Evolutionary conservation across 2,113 vertebrate species (phyloP), one percentile per base, ranked within the genome.

Genomic region (Thomomys bottae): DNA sequence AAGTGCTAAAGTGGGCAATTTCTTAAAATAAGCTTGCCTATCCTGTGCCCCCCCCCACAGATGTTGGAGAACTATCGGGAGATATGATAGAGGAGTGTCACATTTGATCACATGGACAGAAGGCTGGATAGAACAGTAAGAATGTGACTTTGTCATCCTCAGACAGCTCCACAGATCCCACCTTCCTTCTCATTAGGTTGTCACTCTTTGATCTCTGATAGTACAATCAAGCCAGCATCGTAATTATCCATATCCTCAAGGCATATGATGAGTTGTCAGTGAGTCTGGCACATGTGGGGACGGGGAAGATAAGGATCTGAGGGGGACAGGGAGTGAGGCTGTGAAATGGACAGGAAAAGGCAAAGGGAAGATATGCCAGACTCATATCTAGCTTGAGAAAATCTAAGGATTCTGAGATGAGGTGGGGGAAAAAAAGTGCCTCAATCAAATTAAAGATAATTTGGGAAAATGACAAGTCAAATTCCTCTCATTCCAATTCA

Each of bases 361-460:
- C 40, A 88, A 68, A 57, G 26, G 64, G 54, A 63, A 30, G 23
- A 68, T 15, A 32, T 23, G 32, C 64, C 70, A 49, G 20, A 34
- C 89, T 90, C n/a, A 7, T 14, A 38, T 88, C 42, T n/a, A 78
- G 63, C 75, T 84, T 89, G 30, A 57, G 9, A 81, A 77, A 67
- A 3, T 9, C 21, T 54, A 17, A 3, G 12, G 59, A 72, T 87
- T 82, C 83, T 32, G 28, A 66, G 42, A 32, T 21, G 36, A 75
- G 36, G 6, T 17, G 67, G 40, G 71, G 36, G 71, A 79, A 92
- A 80, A 64, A 85, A 92, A n/a, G n/a, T n/a, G n/a, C 30, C 14
- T 86, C 63, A 70, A 78, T 64, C 61, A 89, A 81, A 73, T 81
- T 38, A 81, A 90, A 80, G 8, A 66, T 38, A 84, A 87, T 38